Evolutionary conservation across 2,113 vertebrate genomes (phyloP).

Genomic region (Poicephalus gulielmi): DNA sequence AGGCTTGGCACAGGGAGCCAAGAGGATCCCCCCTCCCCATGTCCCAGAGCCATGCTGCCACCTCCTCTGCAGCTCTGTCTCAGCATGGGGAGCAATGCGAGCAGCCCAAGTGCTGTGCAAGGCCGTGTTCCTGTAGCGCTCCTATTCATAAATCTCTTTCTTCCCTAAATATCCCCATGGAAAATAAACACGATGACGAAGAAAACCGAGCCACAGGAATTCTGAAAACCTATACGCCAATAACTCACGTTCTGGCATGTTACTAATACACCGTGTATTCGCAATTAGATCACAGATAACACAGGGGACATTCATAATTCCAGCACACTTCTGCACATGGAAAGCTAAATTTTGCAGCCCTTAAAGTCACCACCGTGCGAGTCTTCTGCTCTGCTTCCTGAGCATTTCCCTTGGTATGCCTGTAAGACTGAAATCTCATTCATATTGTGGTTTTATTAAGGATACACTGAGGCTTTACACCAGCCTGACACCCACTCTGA

Average conservation of each 20-base stretch:
- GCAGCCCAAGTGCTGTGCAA: background rate
- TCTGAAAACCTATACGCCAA: background rate
- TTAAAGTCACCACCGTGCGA: slow-evolving; percentile 15
- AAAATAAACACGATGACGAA: background rate
- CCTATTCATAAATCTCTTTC: background rate
- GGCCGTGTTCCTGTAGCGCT: background rate
- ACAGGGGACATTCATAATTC: background rate
- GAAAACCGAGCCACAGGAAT: background rate
- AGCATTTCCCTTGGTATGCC: background rate
- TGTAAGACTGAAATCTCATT: background rate
- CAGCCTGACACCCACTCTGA: slow-evolving; percentile 3
- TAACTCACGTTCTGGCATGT: background rate
- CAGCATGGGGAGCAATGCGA: rapidly evolving
- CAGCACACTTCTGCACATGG: background rate
- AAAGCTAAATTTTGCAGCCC: slow-evolving; percentile 17
- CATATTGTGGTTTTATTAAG: slow-evolving; percentile 12
- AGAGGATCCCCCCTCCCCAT: background rate
- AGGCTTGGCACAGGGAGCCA: background rate
- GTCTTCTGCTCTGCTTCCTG: slow-evolving; percentile 11
- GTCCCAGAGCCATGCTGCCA: background rate
- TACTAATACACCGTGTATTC: background rate
- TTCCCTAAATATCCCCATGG: background rate
- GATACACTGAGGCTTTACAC: slow-evolving; percentile 27
- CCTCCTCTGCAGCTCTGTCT: background rate
- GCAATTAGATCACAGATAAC: background rate